Evolutionary conservation across 92 coral and sea anemone species (phyloP).

Genomic region (Palythoa grandis): DNA sequence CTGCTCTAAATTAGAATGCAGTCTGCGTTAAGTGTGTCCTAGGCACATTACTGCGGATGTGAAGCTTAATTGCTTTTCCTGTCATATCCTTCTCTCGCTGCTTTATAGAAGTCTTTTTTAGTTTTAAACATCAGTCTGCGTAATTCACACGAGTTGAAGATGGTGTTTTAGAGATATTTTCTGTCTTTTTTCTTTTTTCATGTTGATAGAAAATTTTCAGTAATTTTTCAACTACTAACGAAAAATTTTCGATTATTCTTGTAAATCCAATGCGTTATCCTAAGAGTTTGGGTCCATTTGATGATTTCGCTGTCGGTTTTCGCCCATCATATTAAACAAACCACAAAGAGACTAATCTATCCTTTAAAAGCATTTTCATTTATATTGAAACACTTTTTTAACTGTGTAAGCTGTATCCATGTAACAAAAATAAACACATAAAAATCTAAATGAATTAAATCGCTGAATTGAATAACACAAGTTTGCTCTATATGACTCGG

Average conservation of each 20-base stretch:
- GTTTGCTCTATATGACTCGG: background rate
- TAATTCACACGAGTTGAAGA: constrained; percentile 39
- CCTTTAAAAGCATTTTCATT: background rate
- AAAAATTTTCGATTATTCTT: background rate
- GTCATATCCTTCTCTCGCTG: constrained; percentile 5
- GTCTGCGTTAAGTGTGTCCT: background rate
- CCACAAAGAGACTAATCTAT: background rate
- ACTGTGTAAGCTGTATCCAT: background rate
- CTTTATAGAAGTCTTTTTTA: constrained; percentile 1
- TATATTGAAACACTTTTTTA: background rate
- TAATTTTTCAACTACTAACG: background rate
- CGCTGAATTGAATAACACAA: background rate
- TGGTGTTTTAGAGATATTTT: background rate
- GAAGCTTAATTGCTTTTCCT: constrained; percentile 30
- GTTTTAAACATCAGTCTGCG: constrained; percentile 22
- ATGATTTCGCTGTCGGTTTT: background rate
- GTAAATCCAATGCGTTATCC: background rate
- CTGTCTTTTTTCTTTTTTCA: background rate
- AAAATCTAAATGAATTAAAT: background rate
- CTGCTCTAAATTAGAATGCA: constrained; percentile 9
- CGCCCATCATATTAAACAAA: background rate
- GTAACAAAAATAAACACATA: background rate
- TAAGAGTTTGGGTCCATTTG: background rate
- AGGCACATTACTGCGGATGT: constrained; percentile 37
- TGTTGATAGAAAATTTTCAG: background rate